Percentiles rank a stretch among this genome's conserved stretches.
Conservation (phyloP, 2,797 vertebrate species). For the Gymnoscopelus braueri region DNA sequence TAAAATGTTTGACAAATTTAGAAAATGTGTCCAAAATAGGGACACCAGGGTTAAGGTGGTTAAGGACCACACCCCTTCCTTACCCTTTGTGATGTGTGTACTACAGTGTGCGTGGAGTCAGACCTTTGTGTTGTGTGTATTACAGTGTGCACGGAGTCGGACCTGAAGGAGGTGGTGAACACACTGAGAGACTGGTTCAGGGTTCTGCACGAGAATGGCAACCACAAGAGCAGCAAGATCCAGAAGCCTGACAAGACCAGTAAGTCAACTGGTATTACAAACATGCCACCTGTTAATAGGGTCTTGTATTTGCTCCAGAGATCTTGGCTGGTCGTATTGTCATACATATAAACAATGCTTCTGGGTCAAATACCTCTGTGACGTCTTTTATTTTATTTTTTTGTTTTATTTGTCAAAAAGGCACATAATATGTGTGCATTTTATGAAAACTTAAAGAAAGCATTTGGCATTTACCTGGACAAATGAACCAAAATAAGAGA, state of each 20-base stretch:
- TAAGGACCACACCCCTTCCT: no score
- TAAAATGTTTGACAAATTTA: no score
- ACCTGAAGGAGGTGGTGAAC: slow-evolving; percentile 91
- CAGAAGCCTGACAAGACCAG: slow-evolving; percentile 90
- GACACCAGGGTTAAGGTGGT: no score
- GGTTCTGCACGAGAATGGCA: slow-evolving; percentile 91
- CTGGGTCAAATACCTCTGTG: no score
- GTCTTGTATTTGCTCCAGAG: not conserved
- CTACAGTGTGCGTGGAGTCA: no score
- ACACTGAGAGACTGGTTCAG: slow-evolving; percentile 95
- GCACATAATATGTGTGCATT: no score
- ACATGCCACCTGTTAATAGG: not conserved
- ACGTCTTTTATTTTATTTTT: no score
- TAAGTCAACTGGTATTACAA: slow-evolving; percentile 72
- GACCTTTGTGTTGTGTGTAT: not conserved
- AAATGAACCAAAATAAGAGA: no score
- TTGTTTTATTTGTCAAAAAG: no score
- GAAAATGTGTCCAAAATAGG: no score
- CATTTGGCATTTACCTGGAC: no score
- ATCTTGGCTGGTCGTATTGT: not conserved
- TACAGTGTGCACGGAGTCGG: slow-evolving; percentile 88
- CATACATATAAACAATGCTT: not conserved
- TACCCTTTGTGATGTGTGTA: not conserved
- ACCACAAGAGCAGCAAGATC: slow-evolving; percentile 88
- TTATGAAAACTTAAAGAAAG: no score